phyloP scores from a whole-genome alignment of 1,140 invertebrate species.

The Drosophila nannoptera region DNA sequence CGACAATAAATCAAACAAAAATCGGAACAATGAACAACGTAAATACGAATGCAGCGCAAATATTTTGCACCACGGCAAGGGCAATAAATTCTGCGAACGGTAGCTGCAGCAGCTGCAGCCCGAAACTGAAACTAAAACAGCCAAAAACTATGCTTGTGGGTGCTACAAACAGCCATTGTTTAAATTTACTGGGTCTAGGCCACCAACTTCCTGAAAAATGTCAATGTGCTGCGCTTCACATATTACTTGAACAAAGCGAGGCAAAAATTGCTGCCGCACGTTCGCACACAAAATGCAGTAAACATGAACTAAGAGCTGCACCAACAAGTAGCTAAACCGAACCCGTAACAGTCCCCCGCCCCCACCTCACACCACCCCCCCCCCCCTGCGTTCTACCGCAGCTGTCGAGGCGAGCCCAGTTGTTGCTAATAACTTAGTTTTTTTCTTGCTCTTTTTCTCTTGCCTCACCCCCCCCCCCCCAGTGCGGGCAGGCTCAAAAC shows the following conservation, averaged over 20 bases:
- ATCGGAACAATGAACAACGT: constrained; percentile 8
- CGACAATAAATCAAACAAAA: not conserved
- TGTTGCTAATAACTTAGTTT: constrained; percentile 74
- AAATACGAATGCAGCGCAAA: constrained; percentile 56
- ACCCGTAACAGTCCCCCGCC: constrained; percentile 36
- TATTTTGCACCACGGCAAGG: constrained; percentile 55
- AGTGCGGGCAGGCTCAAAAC: constrained; percentile 54
- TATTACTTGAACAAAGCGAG: constrained; percentile 21
- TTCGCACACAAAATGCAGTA: constrained; percentile 58
- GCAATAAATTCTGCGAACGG: constrained; percentile 54
- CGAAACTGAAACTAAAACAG: constrained; percentile 35
- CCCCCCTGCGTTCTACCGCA: too few species aligned
- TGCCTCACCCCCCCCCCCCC: constrained; percentile 25
- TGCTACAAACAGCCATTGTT: constrained; percentile 6
- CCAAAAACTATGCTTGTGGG: constrained; percentile 3
- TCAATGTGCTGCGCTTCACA: constrained; percentile 38
- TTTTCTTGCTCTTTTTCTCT: constrained; percentile 10
- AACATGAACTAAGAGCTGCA: constrained; percentile 57
- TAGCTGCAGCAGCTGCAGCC: constrained; percentile 28
- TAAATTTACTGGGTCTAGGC: constrained; percentile 15
- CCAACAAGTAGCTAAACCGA: constrained; percentile 21
- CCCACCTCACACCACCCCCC: not conserved
- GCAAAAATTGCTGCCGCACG: constrained; percentile 63
- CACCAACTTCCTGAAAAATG: constrained; percentile 31
- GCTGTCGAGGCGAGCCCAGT: constrained; percentile 26